Percentiles rank a stretch among this genome's conserved stretches.
These are phyloP conservation scores for Hormaphis cornu DNA, from an alignment of 1,140 invertebrate genomes.

Conservation along the genomic window DNA sequence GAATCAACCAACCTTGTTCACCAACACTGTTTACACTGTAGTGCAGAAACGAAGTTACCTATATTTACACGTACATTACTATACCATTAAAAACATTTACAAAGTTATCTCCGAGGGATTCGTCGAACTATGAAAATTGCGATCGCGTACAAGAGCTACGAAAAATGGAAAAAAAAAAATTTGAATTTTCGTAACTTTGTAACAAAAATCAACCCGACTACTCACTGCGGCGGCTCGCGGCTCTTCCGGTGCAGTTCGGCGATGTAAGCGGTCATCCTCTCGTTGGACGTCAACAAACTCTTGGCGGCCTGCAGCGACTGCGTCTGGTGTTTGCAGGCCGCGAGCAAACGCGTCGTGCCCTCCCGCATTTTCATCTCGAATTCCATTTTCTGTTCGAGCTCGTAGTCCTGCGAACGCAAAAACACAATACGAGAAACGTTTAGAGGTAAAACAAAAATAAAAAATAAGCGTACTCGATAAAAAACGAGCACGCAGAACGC, in stretches of 20 bases:
- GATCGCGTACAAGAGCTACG: no score
- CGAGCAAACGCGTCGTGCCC: constrained; percentile 57
- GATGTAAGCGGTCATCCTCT: constrained; percentile 59
- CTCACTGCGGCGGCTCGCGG: constrained; percentile 28
- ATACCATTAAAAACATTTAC: no score
- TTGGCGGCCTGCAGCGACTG: constrained; percentile 61
- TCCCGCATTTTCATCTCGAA: constrained; percentile 65
- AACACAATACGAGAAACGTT: neutral
- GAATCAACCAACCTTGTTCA: no score
- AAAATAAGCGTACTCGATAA: neutral
- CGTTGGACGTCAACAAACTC: constrained; percentile 57
- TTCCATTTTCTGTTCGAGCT: constrained; percentile 62
- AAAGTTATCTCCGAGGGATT: no score
- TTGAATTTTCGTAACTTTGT: no score
- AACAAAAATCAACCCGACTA: neutral
- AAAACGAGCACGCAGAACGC: neutral
- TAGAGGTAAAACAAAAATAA: neutral
- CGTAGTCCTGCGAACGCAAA: constrained; percentile 46
- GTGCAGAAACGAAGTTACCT: no score
- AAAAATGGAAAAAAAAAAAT: neutral
- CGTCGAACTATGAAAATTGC: no score
- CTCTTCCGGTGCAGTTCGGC: constrained; percentile 52
- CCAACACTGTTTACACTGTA: no score
- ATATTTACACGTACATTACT: no score
- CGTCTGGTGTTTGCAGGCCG: constrained; percentile 54